Evolutionary conservation across 2,888 invertebrate genomes (phyloP).

Genomic region (Invenusta paracnida): DNA sequence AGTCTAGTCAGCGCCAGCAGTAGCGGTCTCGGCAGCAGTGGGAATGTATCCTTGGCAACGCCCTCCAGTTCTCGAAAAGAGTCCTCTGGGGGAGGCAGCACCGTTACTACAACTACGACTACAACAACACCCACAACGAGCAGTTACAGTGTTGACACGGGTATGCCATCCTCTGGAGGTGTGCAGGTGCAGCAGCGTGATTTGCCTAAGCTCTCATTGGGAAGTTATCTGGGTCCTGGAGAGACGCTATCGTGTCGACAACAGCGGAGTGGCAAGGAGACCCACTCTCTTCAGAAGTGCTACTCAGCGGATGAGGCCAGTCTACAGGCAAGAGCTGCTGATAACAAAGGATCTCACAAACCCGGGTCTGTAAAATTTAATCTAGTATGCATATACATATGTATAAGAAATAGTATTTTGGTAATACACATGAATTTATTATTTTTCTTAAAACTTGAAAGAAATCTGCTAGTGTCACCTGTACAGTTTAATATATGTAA

Average conservation of each 20-base stretch:
- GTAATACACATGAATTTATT: no score
- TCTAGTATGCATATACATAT: no score
- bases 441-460: no score
- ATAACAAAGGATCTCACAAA: no score
- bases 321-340: not conserved
- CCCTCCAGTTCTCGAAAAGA: not conserved
- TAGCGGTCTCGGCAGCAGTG: conserved; percentile 2
- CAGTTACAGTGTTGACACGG: no score
- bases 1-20: not conserved
- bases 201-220: not conserved
- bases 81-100: not conserved
- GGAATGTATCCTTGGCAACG: not conserved
- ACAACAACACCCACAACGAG: not conserved
- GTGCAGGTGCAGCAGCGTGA: no score
- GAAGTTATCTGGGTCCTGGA: not conserved
- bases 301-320: not conserved
- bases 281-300: not conserved
- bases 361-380: no score
- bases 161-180: no score
- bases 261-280: not conserved
- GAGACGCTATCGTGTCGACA: not conserved
- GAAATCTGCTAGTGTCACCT: no score
- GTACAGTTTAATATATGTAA: no score
- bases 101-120: not conserved
- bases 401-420: no score